Conservation (phyloP, 2,797 vertebrate genomes). For the Caiman crocodilus region DNA sequence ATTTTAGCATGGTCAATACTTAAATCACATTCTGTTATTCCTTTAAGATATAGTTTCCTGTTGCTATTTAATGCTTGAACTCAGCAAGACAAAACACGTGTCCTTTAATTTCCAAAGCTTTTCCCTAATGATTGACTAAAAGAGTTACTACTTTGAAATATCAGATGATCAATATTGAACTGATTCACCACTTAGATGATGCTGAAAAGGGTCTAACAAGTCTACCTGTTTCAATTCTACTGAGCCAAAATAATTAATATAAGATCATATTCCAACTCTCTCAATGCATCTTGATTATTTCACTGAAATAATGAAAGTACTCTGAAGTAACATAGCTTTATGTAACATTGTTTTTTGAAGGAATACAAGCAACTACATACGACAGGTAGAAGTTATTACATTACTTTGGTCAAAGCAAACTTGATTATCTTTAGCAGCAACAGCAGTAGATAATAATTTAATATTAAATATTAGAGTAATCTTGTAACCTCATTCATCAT, state of each 20-base stretch:
- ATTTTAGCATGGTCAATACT: background rate
- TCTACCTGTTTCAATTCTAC: background rate
- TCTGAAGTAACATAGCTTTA: background rate
- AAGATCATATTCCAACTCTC: background rate
- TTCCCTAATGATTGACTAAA: background rate
- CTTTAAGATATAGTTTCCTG: slow-evolving; percentile 19
- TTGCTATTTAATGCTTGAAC: slow-evolving; percentile 13
- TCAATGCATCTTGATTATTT: background rate
- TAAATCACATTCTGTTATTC: background rate
- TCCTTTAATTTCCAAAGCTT: background rate
- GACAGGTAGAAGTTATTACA: background rate
- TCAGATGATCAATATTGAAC: slow-evolving; percentile 3
- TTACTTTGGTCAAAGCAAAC: slow-evolving; percentile 24
- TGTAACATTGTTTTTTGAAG: background rate
- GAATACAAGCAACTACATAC: background rate
- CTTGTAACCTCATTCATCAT: slow-evolving; percentile 44
- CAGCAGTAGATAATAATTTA: slow-evolving; percentile 9
- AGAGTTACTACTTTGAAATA: slow-evolving; percentile 37
- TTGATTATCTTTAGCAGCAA: background rate
- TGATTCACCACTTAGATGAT: background rate
- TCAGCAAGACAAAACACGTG: background rate
- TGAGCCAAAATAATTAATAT: slow-evolving; percentile 19
- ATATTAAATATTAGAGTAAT: slow-evolving; percentile 52
- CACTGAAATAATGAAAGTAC: background rate
- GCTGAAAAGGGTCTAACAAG: background rate